Base-by-base conservation (phyloP, 2,888 invertebrate species). In the Myopa tessellatipennis region DNA sequence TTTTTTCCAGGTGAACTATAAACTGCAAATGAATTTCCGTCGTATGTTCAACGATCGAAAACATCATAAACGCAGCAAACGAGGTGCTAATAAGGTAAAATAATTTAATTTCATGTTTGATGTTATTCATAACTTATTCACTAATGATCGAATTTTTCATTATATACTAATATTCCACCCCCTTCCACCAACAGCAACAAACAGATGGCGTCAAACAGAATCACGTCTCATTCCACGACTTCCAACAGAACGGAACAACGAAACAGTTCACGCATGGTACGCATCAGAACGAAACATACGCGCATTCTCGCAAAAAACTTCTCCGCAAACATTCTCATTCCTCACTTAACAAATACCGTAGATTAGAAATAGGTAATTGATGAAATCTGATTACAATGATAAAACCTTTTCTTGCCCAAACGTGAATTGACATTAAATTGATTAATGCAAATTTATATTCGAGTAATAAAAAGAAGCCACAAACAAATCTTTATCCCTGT, bases 1-100 rank as follows among this genome's bases (percentile, higher is more conserved):
- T 76, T 74, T 10, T 74, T 86, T 87, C 38, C 72, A 89, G 89
- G 92, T 93, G 80, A 96, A 95, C 91, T 96, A 97, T 90, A 94
- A 94, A 89, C 95, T 95, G 90, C 96, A 96, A 89, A 95, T 95
- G 93, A 96, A 96, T 87, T 96, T 96, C 87, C 91, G 96, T 77
- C 92, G 96, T 69, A 91, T 97, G 89, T 94, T 96, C 76, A 96
- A 95, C 81, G 96, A 96, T 87, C 93, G 95, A 84, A 95, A 95
- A 86, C 94, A 95, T 88, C 95, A 95, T 84, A 94, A 95, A 85
- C 93, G 95, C 83, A 96, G 95, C 90, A 96, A 95, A 91, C 94
- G 95, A 85, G 88, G 87, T 78, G 90, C 94, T 84, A 93, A 93
- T 88, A 96, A 95, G 92, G 95, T 95, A 87, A 72, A 36, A 14